phyloP scores from a whole-genome alignment of 2,113 vertebrate genomes.

The Lucifuga dentata region DNA sequence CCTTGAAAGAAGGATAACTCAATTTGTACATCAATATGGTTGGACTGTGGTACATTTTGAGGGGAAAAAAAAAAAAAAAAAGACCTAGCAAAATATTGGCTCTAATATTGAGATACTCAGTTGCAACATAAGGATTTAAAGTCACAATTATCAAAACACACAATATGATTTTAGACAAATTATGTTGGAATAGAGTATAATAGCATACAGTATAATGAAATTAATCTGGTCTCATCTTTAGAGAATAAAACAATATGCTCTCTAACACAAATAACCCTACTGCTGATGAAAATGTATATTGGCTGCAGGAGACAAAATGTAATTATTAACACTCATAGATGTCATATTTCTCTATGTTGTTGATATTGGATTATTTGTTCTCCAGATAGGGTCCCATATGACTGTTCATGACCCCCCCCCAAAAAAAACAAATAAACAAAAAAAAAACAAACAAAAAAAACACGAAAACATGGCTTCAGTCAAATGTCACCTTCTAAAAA shows the following conservation, averaged over 20 bases:
- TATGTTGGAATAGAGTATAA: not conserved
- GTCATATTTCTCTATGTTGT: no score
- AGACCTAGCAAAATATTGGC: slow-evolving; percentile 63
- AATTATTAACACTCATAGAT: no score
- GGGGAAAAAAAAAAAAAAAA: slow-evolving; percentile 72
- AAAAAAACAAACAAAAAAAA: no score
- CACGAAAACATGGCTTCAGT: no score
- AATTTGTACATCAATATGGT: slow-evolving; percentile 79
- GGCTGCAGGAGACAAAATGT: no score
- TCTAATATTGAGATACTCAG: slow-evolving; percentile 28
- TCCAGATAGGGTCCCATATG: no score
- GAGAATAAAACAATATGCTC: slow-evolving; percentile 1
- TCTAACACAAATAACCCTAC: not conserved
- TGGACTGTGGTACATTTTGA: slow-evolving; percentile 66
- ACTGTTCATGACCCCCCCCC: no score
- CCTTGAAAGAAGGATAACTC: slow-evolving; percentile 81
- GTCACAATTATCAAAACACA: slow-evolving; percentile 6
- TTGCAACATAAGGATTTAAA: slow-evolving; percentile 32
- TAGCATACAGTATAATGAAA: slow-evolving; percentile 10
- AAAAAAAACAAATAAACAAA: no score
- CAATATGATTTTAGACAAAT: slow-evolving; percentile 8
- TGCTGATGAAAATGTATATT: no score
- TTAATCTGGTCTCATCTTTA: not conserved
- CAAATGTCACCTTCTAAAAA: no score
- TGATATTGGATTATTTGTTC: no score